phyloP scores from a whole-genome alignment of 2,888 invertebrate genomes.

The Parnassius mnemosyne region DNA sequence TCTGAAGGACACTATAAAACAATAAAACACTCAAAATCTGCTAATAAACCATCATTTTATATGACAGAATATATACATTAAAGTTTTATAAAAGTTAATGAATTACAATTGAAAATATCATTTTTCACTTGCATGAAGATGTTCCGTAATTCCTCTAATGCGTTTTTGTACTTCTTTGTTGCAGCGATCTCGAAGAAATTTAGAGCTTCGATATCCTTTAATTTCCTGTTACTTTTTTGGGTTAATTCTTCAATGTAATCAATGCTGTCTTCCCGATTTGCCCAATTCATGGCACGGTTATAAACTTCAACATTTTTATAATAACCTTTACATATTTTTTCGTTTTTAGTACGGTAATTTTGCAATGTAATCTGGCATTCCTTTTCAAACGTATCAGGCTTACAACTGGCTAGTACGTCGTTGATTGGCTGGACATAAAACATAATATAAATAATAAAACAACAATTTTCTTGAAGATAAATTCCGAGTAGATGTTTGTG shows the following conservation, averaged over 20 bases:
- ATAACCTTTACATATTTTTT: slow-evolving; percentile 21
- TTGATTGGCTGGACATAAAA: slow-evolving; percentile 17
- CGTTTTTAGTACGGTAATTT: slow-evolving; percentile 9
- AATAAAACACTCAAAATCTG: too few relatives aligned
- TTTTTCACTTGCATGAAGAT: slow-evolving; percentile 14
- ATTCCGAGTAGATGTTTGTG: too few relatives aligned
- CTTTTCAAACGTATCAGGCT: slow-evolving; percentile 16
- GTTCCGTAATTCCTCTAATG: slow-evolving; percentile 6
- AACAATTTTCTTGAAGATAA: too few relatives aligned
- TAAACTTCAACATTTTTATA: slow-evolving; percentile 15
- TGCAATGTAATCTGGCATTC: slow-evolving; percentile 10
- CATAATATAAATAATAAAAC: too few relatives aligned
- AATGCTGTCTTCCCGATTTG: slow-evolving; percentile 9
- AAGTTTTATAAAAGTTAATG: slow-evolving; percentile 16
- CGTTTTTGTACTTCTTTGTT: slow-evolving; percentile 10
- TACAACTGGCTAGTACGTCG: slow-evolving; percentile 19
- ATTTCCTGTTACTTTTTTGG: slow-evolving; percentile 4
- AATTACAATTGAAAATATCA: slow-evolving; percentile 18
- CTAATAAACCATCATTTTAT: too few relatives aligned
- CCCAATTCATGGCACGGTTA: slow-evolving; percentile 1
- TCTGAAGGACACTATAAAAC: too few relatives aligned
- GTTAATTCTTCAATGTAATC: slow-evolving; percentile 17
- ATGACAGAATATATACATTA: slow-evolving; percentile 2
- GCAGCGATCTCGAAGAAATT: slow-evolving; percentile 16
- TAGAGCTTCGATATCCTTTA: slow-evolving; percentile 7